Conservation (phyloP, 2,113 vertebrate genomes). For the Sapajus apella region DNA sequence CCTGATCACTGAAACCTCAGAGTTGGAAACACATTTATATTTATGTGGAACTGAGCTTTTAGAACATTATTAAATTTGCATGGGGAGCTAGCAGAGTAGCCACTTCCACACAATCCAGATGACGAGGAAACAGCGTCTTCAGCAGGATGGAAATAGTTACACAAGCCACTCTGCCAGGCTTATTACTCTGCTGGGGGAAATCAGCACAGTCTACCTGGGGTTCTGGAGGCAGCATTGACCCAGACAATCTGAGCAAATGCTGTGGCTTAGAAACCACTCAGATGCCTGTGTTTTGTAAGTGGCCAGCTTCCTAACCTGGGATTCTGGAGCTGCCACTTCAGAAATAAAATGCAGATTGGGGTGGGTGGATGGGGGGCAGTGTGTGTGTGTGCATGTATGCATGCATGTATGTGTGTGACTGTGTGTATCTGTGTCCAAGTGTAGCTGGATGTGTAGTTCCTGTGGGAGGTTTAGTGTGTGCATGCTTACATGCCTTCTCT, state of each 20-base stretch:
- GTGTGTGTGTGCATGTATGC: not conserved
- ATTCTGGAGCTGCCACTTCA: not conserved
- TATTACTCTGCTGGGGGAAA: not conserved
- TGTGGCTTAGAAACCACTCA: not conserved
- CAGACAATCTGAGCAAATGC: not conserved
- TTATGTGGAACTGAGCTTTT: constrained; percentile 69
- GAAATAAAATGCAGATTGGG: not conserved
- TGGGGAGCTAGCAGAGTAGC: constrained; percentile 51
- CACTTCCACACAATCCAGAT: not conserved
- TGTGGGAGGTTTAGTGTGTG: not conserved
- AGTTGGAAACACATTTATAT: constrained; percentile 54
- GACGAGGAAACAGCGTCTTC: constrained; percentile 41
- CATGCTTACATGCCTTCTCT: not conserved
- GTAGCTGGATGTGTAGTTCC: not conserved
- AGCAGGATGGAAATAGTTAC: constrained; percentile 46
- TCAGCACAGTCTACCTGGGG: not conserved
- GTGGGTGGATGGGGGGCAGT: too few species aligned
- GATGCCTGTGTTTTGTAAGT: not conserved
- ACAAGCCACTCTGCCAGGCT: not conserved
- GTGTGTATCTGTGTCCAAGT: fast-evolving
- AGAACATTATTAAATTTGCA: constrained; percentile 76
- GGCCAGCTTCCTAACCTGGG: not conserved
- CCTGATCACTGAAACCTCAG: constrained; percentile 49
- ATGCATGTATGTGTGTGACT: fast-evolving
- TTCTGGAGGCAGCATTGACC: not conserved